These are phyloP conservation scores for Bellardia bayeri DNA, from an alignment of 2,888 invertebrate genomes.

Conservation along the genomic window DNA sequence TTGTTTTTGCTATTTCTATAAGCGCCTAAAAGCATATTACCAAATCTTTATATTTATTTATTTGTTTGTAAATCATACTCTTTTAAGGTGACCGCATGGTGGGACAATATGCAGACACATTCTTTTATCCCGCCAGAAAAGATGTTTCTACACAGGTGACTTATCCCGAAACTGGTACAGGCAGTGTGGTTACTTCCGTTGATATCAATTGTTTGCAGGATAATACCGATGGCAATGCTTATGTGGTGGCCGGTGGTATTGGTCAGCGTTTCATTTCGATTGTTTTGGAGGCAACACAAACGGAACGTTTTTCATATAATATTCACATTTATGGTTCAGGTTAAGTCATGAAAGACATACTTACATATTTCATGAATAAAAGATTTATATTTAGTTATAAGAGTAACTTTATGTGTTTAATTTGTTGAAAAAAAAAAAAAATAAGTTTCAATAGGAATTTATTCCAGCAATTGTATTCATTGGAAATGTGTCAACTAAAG, in stretches of 20 bases:
- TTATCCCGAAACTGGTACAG: conserved; percentile 80
- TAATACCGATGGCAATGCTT: conserved; percentile 80
- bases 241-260: conserved; percentile 82
- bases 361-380: not conserved
- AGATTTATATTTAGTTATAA: not conserved
- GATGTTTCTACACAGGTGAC: conserved; percentile 80
- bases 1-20: not conserved
- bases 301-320: conserved; percentile 80
- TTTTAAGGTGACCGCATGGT: conserved; percentile 80
- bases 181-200: conserved; percentile 79
- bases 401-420: not conserved
- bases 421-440: not conserved
- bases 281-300: conserved; percentile 80
- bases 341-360: conserved; percentile 40
- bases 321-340: conserved; percentile 79
- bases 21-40: conserved; percentile 27
- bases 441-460: no score
- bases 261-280: conserved; percentile 81
- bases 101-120: conserved; percentile 79
- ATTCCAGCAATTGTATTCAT: no score
- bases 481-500: no score
- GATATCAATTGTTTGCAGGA: conserved; percentile 80
- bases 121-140: conserved; percentile 77
- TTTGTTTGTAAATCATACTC: not conserved
- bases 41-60: not conserved